Evolutionary conservation across 1,140 invertebrate genomes (phyloP).

Genomic region (Pseudomyrmex flavicornis): DNA sequence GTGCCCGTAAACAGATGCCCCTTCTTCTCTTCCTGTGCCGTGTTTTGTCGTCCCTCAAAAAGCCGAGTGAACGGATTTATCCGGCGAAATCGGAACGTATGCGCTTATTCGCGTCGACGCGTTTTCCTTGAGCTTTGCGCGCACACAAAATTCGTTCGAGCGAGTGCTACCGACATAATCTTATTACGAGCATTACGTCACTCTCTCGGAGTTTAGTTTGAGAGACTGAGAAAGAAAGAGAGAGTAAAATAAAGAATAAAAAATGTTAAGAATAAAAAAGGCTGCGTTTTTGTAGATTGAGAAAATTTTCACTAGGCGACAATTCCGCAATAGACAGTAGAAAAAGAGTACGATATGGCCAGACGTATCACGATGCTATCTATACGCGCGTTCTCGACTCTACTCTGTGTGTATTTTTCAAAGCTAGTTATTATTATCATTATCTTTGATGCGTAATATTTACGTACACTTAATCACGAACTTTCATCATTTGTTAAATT

Average conservation of each 20-base stretch:
- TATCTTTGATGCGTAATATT: too few relatives aligned
- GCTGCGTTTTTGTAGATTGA: not conserved
- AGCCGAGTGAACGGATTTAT: slow-evolving; percentile 55
- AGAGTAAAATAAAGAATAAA: too few relatives aligned
- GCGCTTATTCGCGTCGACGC: slow-evolving; percentile 10
- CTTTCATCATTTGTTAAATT: too few relatives aligned
- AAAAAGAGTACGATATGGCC: too few relatives aligned
- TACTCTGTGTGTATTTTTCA: too few relatives aligned
- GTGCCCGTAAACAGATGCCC: slow-evolving; percentile 47
- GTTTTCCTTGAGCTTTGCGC: not conserved
- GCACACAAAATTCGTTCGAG: not conserved
- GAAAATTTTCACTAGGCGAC: not conserved
- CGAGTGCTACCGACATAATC: not conserved
- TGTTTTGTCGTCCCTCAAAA: not conserved
- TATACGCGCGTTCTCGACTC: too few relatives aligned
- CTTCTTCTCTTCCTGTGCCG: not conserved
- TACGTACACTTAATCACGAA: too few relatives aligned
- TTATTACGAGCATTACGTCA: slow-evolving; percentile 22
- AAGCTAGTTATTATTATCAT: too few relatives aligned
- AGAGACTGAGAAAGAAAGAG: slow-evolving; percentile 11
- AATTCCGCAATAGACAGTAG: too few relatives aligned
- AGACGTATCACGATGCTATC: too few relatives aligned
- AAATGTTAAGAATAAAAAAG: not conserved
- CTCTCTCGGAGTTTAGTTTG: slow-evolving; percentile 13
- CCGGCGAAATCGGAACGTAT: slow-evolving; percentile 33